A percentile compares a stretch with the other conserved stretches of the same genome.
These are phyloP conservation scores for Gymnoscelis rufifasciata DNA, from an alignment of 2,888 invertebrate genomes.

Conservation along the genomic window DNA sequence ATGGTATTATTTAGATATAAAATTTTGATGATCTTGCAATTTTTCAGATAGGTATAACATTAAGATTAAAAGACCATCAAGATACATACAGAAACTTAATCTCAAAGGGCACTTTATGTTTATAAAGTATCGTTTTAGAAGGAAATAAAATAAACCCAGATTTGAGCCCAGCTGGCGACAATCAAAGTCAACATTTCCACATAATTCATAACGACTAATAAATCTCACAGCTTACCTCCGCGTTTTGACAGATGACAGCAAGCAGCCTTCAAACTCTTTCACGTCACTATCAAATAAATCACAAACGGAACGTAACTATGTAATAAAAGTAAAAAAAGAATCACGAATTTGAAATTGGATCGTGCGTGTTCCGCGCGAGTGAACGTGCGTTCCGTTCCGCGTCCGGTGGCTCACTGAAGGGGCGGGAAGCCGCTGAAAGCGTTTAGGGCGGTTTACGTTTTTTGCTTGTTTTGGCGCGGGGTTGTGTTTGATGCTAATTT, in stretches of 20 bases:
- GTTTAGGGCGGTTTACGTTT: conserved; percentile 37
- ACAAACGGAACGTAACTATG: conserved; percentile 29
- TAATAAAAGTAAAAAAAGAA: conserved; percentile 27
- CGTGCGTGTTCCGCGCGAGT: conserved; percentile 42
- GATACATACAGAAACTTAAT: too few relatives aligned
- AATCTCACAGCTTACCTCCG: conserved; percentile 50
- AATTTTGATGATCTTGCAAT: too few relatives aligned
- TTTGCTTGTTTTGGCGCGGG: conserved; percentile 25
- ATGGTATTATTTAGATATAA: too few relatives aligned
- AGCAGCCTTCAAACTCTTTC: conserved; percentile 41
- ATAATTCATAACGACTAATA: conserved; percentile 24
- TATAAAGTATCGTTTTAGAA: not conserved
- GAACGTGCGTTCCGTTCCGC: conserved; percentile 38
- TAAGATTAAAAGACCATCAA: too few relatives aligned
- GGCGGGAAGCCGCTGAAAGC: conserved; percentile 47
- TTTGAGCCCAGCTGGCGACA: conserved; percentile 10
- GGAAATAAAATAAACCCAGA: not conserved
- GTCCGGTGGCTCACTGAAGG: conserved; percentile 45
- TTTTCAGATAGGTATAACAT: too few relatives aligned
- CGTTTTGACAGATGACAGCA: conserved; percentile 63
- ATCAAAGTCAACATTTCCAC: conserved; percentile 19
- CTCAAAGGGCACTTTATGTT: too few relatives aligned
- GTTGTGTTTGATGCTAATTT: conserved; percentile 12
- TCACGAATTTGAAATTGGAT: conserved; percentile 23
- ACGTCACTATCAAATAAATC: conserved; percentile 47